phyloP scores from a whole-genome alignment of 2,797 vertebrate species.

The Ctenochaetus hawaiiensis region DNA sequence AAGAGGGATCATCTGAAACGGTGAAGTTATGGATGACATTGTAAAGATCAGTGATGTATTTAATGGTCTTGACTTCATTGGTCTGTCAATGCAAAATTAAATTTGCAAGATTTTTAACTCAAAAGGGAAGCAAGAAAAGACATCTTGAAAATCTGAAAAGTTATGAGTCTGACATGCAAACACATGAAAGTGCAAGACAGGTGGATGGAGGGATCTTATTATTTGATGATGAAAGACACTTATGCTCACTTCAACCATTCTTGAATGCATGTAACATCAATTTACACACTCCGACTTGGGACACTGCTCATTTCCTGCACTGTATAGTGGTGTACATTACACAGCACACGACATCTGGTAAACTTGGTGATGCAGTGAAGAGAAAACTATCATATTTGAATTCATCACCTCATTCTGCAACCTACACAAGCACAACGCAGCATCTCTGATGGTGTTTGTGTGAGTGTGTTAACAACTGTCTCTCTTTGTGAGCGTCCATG shows the following conservation, averaged over 20 bases:
- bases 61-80: neutral
- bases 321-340: neutral
- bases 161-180: neutral
- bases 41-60: neutral
- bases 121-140: neutral
- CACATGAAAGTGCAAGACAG: neutral
- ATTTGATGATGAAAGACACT: neutral
- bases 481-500: slow-evolving; percentile 12
- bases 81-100: neutral
- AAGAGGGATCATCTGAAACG: neutral
- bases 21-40: neutral
- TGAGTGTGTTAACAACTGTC: slow-evolving; percentile 23
- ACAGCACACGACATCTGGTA: neutral
- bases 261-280: neutral
- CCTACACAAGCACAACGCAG: neutral
- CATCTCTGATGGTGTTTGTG: neutral
- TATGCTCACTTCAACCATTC: neutral
- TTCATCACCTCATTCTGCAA: neutral
- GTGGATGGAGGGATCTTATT: neutral
- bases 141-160: neutral
- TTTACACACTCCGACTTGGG: neutral
- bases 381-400: neutral
- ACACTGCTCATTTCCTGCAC: neutral
- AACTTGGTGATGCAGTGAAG: neutral
- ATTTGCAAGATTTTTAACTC: neutral